Percentiles rank a stretch among this genome's conserved stretches.
Conservation (phyloP, 2,888 invertebrate genomes). For the Dicroscelio sp. region DNA sequence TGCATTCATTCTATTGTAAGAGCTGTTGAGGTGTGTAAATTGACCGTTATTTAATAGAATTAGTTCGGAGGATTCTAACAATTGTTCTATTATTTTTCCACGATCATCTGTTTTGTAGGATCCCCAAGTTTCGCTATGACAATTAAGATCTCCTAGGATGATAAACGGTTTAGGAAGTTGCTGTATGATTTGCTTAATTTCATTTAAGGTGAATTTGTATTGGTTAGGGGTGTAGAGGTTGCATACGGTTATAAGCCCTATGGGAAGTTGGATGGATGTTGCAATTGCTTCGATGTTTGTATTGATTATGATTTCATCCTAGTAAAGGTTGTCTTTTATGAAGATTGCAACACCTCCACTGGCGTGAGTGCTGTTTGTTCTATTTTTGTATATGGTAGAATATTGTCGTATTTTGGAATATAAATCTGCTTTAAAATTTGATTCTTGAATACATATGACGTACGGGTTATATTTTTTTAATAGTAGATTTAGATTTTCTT, state of each 20-base stretch:
- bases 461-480: background rate
- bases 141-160: slow-evolving; percentile 84
- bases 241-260: slow-evolving; percentile 63
- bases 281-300: slow-evolving; percentile 75
- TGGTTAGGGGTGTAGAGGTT: slow-evolving; percentile 79
- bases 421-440: slow-evolving; percentile 27
- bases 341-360: slow-evolving; percentile 37
- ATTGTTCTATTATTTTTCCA: slow-evolving; percentile 73
- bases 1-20: background rate
- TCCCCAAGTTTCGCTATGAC: slow-evolving; percentile 78
- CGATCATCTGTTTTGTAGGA: slow-evolving; percentile 69
- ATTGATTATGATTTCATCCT: slow-evolving; percentile 49
- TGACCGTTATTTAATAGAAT: slow-evolving; percentile 53
- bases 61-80: slow-evolving; percentile 68
- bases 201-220: slow-evolving; percentile 10
- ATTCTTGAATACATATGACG: slow-evolving; percentile 7
- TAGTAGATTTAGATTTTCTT: background rate
- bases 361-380: background rate
- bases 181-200: slow-evolving; percentile 68
- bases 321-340: background rate
- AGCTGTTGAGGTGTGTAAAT: slow-evolving; percentile 72
- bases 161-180: slow-evolving; percentile 84
- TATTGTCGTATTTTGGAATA: background rate
- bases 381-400: background rate
- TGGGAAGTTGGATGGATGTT: slow-evolving; percentile 31